A percentile compares a stretch with the other conserved stretches of the same genome.
Evolutionary conservation across 2,797 vertebrate genomes (phyloP).

Genomic region (Hippopotamyrus pictus): DNA sequence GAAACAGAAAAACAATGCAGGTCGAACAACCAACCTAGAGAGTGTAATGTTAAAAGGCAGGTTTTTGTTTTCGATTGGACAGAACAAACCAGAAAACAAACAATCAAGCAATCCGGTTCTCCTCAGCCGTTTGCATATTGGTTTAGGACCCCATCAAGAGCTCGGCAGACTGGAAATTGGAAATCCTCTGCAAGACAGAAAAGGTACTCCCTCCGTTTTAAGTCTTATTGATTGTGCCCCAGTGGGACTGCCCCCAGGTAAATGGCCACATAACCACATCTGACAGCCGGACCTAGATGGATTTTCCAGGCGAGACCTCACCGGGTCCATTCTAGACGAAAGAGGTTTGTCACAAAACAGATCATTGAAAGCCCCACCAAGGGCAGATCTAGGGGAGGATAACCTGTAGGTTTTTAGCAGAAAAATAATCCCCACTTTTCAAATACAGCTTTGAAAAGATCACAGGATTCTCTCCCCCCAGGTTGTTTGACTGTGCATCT

Average conservation of each 20-base stretch:
- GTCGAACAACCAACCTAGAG: not conserved
- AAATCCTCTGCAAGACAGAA: slow-evolving; percentile 22
- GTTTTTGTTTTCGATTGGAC: not conserved
- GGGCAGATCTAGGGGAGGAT: not conserved
- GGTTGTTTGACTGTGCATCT: not conserved
- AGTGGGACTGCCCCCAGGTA: slow-evolving; percentile 22
- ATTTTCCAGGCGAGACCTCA: not conserved
- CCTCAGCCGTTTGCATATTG: slow-evolving; percentile 13
- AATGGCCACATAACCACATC: slow-evolving; percentile 23
- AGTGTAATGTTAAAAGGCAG: not conserved
- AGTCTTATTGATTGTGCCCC: slow-evolving; percentile 34
- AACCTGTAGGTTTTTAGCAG: not conserved
- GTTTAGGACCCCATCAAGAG: slow-evolving; percentile 8
- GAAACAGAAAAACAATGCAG: not conserved
- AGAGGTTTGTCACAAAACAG: slow-evolving; percentile 12
- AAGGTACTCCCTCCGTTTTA: slow-evolving; percentile 22
- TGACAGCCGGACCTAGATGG: slow-evolving; percentile 9
- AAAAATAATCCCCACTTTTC: not conserved
- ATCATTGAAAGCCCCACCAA: not conserved
- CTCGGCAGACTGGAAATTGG: slow-evolving; percentile 23
- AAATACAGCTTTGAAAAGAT: not conserved
- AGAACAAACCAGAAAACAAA: not conserved
- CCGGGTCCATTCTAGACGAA: not conserved
- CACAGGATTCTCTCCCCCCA: not conserved
- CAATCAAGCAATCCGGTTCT: not conserved